Base-by-base conservation (phyloP, 2,888 invertebrate genomes). In the Ichneumoninae sp. region DNA sequence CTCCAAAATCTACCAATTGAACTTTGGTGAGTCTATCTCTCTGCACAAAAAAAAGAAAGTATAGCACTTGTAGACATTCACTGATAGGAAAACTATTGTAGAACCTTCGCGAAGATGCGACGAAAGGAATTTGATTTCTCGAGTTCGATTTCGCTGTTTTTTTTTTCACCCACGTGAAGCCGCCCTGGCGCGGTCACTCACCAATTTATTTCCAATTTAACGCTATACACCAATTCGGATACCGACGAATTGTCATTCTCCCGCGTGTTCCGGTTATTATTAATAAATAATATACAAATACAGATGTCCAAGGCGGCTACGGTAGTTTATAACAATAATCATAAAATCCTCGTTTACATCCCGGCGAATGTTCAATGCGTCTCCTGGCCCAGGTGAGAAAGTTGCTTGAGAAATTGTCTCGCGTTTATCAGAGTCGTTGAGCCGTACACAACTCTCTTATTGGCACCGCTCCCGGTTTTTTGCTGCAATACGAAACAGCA, bases 381-480 rank as follows among this genome's bases (percentile, higher is more conserved):
- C 93, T 97, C 97, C 91, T 96, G 96, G 65, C 97, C 97, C 86
- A 97, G 94, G 40, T 96, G 95, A n/a, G 97, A 96, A 44, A 98
- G 95, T 94, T 99, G 99, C 94, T 97, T 97, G 85, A 99, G 95
- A 94, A 99, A 99, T 93, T 99, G 98, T 89, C 96, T 96, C 6
- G 99, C 98, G 94, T 98, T 99, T 87, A 97, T 97, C 85, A 99
- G 95, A 63, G 99, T 98, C 40, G 99, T 98, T 83, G 98, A 97
- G 54, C 99, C 99, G 93, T 99, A 99, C 77, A 98, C 97, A 85
- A 99, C 97, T 92, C 97, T 96, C 93, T 97, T 97, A 13, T 95
- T 94, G 81, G 95, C 95, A 65, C 96, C 97, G 86, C 96, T 95
- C 8, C 96, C 95, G 85, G 96, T 95, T 93, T 97, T 97, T 95